Base-by-base conservation (phyloP, 2,797 vertebrate species). In the Lepilemur septentrionalis region DNA sequence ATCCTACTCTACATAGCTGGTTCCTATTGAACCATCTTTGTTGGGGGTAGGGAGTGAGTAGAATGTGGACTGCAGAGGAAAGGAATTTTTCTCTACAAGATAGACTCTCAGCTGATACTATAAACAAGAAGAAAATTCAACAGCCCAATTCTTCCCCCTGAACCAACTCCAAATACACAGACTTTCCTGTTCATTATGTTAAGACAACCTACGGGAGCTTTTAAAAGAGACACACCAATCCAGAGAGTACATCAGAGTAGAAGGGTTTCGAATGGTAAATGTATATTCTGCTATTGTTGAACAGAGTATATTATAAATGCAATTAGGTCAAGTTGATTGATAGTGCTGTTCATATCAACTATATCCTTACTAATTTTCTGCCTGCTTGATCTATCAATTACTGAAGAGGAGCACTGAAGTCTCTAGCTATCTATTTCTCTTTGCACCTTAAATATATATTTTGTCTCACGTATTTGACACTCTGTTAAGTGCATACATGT, bases 81-180 rank as follows among this genome's bases (percentile, higher is more conserved):
- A 57, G 12, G 23, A 73, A 90, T 38, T 89, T 85, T 92, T 75
- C 41, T 75, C 57, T 85, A 25, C 18, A 59, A 35, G 43, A 67
- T 14, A 79, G n/a, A 67, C 30, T 89, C 50, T 55, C 22, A 84
- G 20, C 38, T 89, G 63, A 80, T 25, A 38, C 18, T 80, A 73
- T 46, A 91, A 86, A 76, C 35, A 92, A 92, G 41, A 63, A 75
- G 43, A 94, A 67, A 80, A 78, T 82, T 73, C 79, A 43, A 75
- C 4, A 70, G 38, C 48, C n/a, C 78, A 89, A 81, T 20, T 11
- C 43, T 48, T 67, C 5, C 41, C 28, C 52, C 32, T 8, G 7
- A 38, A 23, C 55, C 83, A 84, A 79, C 32, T 92, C 70, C 41
- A 83, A 57, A 83, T 72, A 96, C 32, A 84, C 41, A 87, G 38